Evolutionary conservation across 2,113 vertebrate genomes (phyloP).

Genomic region (Xenopus laevis): DNA sequence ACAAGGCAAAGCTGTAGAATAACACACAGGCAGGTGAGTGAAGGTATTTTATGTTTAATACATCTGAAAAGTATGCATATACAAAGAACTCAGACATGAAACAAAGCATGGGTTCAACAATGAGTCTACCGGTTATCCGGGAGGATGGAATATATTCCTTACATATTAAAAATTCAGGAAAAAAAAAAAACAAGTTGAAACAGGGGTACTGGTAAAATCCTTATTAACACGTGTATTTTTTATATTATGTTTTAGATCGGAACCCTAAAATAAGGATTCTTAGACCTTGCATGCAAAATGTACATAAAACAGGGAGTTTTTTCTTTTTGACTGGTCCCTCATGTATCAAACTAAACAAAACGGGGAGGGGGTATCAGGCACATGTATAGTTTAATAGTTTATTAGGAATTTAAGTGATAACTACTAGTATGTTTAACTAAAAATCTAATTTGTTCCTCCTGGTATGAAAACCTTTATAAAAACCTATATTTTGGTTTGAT

Average conservation of each 20-base stretch:
- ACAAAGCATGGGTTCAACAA: conserved; percentile 87
- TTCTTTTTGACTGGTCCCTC: conserved; percentile 58
- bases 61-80: conserved; percentile 98
- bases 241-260: conserved; percentile 66
- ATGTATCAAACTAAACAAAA: conserved; percentile 45
- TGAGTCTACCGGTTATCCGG: conserved; percentile 73
- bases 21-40: conserved; percentile 62
- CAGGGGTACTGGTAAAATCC: conserved; percentile 75
- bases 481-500: neutral
- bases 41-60: conserved; percentile 89
- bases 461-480: neutral
- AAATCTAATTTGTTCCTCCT: neutral
- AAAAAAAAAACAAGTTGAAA: conserved; percentile 40
- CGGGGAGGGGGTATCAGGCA: conserved; percentile 14
- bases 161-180: conserved; percentile 58
- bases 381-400: neutral
- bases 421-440: neutral
- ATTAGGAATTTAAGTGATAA: neutral
- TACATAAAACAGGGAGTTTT: conserved; percentile 48
- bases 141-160: conserved; percentile 69
- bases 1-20: too few species aligned
- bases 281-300: conserved; percentile 57
- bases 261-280: conserved; percentile 61
- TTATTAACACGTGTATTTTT: conserved; percentile 63
- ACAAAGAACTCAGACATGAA: conserved; percentile 94